A percentile compares a stretch with the other conserved stretches of the same genome.
Evolutionary conservation across 2,888 invertebrate genomes (phyloP).

Genomic region (Drosophila phalerata): DNA sequence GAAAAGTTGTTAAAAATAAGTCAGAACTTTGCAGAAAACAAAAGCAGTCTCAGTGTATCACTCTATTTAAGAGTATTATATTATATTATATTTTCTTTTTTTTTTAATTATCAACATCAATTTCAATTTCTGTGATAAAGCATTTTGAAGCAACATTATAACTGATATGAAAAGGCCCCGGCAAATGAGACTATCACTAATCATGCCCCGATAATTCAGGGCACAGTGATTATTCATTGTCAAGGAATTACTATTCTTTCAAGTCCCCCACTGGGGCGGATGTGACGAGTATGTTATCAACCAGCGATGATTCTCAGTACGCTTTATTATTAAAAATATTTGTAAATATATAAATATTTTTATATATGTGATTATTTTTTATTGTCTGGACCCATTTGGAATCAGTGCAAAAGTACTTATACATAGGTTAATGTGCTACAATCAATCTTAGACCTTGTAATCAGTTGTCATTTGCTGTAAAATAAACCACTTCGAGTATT

Average conservation of each 20-base stretch:
- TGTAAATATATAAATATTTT: not conserved
- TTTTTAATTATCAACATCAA: not conserved
- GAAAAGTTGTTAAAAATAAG: not conserved
- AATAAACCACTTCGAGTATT: not conserved
- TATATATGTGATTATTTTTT: slow-evolving; percentile 3
- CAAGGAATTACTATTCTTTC: slow-evolving; percentile 22
- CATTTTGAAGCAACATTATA: not conserved
- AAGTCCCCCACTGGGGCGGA: slow-evolving; percentile 7
- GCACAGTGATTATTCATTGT: slow-evolving; percentile 35
- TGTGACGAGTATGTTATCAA: slow-evolving; percentile 28
- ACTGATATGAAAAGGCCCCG: slow-evolving; percentile 25
- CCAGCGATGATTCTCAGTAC: slow-evolving; percentile 1
- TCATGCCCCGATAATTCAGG: slow-evolving; percentile 9
- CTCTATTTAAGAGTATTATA: too few species aligned
- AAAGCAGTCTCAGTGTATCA: not conserved
- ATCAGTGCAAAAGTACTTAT: slow-evolving; percentile 17
- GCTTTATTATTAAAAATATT: not conserved
- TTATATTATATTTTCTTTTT: not conserved
- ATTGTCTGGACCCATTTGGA: slow-evolving; percentile 10
- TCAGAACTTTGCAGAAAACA: too few species aligned
- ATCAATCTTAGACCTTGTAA: not conserved
- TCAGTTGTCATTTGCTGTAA: slow-evolving; percentile 9
- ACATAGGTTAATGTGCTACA: slow-evolving; percentile 12
- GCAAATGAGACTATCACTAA: slow-evolving; percentile 15
- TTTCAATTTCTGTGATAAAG: slow-evolving; percentile 8